Conservation (phyloP, 2,888 invertebrate species). For the Agrochola macilenta region DNA sequence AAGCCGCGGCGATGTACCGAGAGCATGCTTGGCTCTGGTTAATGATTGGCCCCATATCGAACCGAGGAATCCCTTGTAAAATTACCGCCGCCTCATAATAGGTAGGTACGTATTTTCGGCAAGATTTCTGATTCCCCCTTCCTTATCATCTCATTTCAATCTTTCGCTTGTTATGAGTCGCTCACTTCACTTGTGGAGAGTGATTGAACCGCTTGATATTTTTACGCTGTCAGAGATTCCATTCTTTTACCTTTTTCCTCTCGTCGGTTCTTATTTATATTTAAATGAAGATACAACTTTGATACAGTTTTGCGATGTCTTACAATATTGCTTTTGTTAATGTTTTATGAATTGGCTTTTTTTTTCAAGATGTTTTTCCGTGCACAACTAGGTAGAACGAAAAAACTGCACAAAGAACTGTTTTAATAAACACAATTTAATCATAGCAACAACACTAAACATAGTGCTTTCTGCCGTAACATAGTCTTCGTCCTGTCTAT, state of each 20-base stretch:
- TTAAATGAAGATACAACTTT: conserved; percentile 75
- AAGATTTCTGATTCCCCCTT: conserved; percentile 86
- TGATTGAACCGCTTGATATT: conserved; percentile 83
- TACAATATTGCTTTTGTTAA: conserved; percentile 51
- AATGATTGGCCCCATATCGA: conserved; percentile 89
- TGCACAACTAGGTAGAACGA: not conserved
- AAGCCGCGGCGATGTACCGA: conserved; percentile 79
- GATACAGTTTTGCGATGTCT: conserved; percentile 65
- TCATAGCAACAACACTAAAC: conserved; percentile 7
- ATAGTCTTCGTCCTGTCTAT: not conserved
- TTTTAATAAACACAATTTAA: not conserved
- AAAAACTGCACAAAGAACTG: not conserved
- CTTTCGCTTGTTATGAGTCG: conserved; percentile 88
- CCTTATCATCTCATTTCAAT: conserved; percentile 89
- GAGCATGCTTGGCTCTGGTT: conserved; percentile 75
- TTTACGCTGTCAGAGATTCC: conserved; percentile 75
- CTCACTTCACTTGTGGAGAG: conserved; percentile 78
- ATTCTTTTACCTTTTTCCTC: conserved; percentile 73
- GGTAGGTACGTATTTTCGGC: conserved; percentile 87
- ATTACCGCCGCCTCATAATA: conserved; percentile 88
- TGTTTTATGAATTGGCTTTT: conserved; percentile 35
- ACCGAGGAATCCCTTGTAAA: conserved; percentile 87
- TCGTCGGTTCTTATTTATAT: conserved; percentile 75
- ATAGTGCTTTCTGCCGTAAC: not conserved
- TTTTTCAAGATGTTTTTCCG: conserved; percentile 7